Evolutionary conservation across 2,113 vertebrate species (phyloP).

Genomic region (Nanorana parkeri): DNA sequence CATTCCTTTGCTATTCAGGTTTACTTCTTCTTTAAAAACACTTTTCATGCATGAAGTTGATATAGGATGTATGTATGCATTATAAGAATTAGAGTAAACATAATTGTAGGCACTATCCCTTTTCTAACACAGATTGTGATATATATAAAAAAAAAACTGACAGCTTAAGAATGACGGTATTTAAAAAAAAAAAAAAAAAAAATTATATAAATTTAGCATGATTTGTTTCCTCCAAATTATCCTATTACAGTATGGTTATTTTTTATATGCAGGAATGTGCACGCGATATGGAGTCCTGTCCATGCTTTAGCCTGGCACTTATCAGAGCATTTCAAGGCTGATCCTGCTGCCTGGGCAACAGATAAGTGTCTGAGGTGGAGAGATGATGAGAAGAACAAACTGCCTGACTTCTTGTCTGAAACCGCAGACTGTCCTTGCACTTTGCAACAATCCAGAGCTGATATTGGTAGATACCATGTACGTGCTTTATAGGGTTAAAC

Average conservation of each 20-base stretch:
- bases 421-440: constrained; percentile 91
- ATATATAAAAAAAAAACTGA: too few species aligned
- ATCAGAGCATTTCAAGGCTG: constrained; percentile 76
- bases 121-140: too few species aligned
- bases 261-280: constrained; percentile 75
- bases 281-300: constrained; percentile 81
- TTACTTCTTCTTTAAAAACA: too few species aligned
- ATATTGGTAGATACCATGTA: constrained; percentile 93
- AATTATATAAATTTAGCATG: not conserved
- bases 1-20: too few species aligned
- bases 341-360: constrained; percentile 81
- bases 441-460: constrained; percentile 88
- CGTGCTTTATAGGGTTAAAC: constrained; percentile 61
- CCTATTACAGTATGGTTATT: not conserved
- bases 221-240: not conserved
- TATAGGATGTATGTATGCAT: too few species aligned
- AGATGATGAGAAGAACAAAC: constrained; percentile 71
- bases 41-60: too few species aligned
- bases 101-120: too few species aligned
- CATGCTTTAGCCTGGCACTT: constrained; percentile 94
- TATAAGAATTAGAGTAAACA: too few species aligned
- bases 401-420: constrained; percentile 84
- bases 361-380: constrained; percentile 83
- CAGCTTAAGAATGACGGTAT: too few species aligned
- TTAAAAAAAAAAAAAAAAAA: too few species aligned